Evolutionary conservation across 2,797 vertebrate species (phyloP).

Genomic region (Eutrigla gurnardus): DNA sequence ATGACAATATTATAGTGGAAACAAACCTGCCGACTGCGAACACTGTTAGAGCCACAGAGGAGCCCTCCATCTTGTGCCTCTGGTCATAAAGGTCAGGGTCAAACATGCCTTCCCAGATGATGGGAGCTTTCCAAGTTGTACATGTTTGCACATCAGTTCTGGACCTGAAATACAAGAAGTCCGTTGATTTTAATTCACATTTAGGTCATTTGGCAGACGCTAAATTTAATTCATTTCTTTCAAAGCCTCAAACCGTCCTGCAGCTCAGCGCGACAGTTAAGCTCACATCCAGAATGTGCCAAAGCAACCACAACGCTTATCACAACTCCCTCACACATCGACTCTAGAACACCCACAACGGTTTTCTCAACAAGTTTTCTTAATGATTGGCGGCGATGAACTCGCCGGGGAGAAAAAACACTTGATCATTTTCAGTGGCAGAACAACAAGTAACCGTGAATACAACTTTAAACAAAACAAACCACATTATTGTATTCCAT

Average conservation of each 20-base stretch:
- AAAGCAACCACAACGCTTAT: neutral
- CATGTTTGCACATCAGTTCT: constrained; percentile 82
- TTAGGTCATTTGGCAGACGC: too few species aligned
- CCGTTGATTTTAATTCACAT: too few species aligned
- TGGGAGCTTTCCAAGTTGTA: constrained; percentile 83
- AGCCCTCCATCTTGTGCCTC: constrained; percentile 58
- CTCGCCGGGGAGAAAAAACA: neutral
- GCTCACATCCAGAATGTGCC: neutral
- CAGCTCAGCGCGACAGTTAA: neutral
- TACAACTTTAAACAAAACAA: neutral
- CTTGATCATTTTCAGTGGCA: too few species aligned
- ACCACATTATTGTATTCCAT: neutral
- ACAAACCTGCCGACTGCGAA: constrained; percentile 84
- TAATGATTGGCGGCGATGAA: neutral
- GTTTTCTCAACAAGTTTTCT: neutral
- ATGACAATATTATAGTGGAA: neutral
- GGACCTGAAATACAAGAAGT: constrained; percentile 64
- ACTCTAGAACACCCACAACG: neutral
- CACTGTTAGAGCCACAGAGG: constrained; percentile 76
- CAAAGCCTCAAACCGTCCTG: neutral
- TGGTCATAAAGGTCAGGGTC: constrained; percentile 69
- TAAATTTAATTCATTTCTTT: too few species aligned
- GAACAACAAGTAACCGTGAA: neutral
- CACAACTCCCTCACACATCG: neutral
- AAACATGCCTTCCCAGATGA: constrained; percentile 86